phyloP scores from a whole-genome alignment of 23 tunicate genomes.

The Halocynthia roretzi region DNA sequence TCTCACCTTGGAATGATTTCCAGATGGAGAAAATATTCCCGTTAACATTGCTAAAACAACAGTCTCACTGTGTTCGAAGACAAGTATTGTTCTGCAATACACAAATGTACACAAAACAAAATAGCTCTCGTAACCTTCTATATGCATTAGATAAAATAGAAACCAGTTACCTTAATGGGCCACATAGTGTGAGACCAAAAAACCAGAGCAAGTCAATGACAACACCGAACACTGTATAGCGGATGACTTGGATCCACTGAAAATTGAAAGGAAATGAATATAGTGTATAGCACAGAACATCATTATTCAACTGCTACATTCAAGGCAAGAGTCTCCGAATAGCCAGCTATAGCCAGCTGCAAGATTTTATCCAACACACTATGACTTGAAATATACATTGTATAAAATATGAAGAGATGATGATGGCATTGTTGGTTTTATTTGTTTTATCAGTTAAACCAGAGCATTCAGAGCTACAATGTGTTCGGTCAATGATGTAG shows the following conservation, averaged over 20 bases:
- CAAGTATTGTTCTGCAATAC: slow-evolving; percentile 44
- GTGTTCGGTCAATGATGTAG: too few relatives aligned
- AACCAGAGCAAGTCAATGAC: slow-evolving; percentile 48
- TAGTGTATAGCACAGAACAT: too few relatives aligned
- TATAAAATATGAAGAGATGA: too few relatives aligned
- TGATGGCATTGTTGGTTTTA: too few relatives aligned
- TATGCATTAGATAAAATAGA: not conserved
- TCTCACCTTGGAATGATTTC: slow-evolving; percentile 25
- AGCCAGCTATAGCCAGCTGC: too few relatives aligned
- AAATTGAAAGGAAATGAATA: not conserved
- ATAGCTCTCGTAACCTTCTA: not conserved
- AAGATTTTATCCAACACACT: too few relatives aligned
- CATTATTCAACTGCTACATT: too few relatives aligned
- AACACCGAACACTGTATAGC: slow-evolving; percentile 47
- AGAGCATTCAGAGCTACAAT: too few relatives aligned
- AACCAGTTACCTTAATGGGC: slow-evolving; percentile 48
- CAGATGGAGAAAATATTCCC: slow-evolving; percentile 49
- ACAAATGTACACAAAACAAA: not conserved
- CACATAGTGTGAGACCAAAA: slow-evolving; percentile 74
- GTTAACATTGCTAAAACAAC: slow-evolving; percentile 65
- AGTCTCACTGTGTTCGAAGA: slow-evolving; percentile 77
- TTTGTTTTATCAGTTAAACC: too few relatives aligned
- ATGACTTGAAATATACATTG: too few relatives aligned
- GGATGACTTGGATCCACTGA: slow-evolving; percentile 46
- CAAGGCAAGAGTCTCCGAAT: too few relatives aligned